Percentiles rank a stretch among this genome's conserved stretches.
These are phyloP conservation scores for Ceratina calcarata DNA, from an alignment of 1,140 invertebrate species.

Conservation along the genomic window DNA sequence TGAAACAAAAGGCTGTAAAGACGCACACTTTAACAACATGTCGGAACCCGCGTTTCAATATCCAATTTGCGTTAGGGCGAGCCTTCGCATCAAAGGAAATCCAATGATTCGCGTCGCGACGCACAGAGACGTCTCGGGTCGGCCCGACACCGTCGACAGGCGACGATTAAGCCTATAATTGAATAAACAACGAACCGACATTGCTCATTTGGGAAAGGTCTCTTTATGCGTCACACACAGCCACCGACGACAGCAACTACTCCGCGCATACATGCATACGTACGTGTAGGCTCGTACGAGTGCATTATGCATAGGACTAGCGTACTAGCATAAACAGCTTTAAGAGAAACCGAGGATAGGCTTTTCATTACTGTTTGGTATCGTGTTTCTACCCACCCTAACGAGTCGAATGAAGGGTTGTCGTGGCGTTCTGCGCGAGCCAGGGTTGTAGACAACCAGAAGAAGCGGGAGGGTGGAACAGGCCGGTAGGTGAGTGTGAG, in stretches of 20 bases:
- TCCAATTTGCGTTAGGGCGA: slow-evolving; percentile 42
- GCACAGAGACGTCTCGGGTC: slow-evolving; percentile 48
- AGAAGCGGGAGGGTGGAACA: neutral
- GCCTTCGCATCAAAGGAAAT: no score
- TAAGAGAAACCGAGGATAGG: slow-evolving; percentile 67
- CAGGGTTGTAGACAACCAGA: slow-evolving; percentile 40
- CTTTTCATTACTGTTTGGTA: slow-evolving; percentile 74
- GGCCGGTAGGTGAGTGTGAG: slow-evolving; percentile 43
- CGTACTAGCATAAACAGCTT: slow-evolving; percentile 62
- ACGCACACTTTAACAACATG: neutral
- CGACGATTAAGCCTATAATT: slow-evolving; percentile 61
- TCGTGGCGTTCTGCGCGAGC: slow-evolving; percentile 63
- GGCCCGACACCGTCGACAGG: slow-evolving; percentile 19
- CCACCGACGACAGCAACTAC: slow-evolving; percentile 51
- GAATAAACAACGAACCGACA: slow-evolving; percentile 61
- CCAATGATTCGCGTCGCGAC: slow-evolving; percentile 16
- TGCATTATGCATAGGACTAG: slow-evolving; percentile 59
- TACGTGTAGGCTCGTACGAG: neutral
- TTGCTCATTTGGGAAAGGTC: slow-evolving; percentile 57
- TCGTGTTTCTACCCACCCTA: slow-evolving; percentile 71
- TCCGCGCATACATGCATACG: slow-evolving; percentile 5
- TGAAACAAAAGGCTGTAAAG: no score
- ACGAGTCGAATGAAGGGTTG: slow-evolving; percentile 74
- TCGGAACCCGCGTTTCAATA: slow-evolving; percentile 15
- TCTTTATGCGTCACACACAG: slow-evolving; percentile 66